Conservation (phyloP, 2,113 vertebrate genomes). For the Ovibos moschatus region DNA sequence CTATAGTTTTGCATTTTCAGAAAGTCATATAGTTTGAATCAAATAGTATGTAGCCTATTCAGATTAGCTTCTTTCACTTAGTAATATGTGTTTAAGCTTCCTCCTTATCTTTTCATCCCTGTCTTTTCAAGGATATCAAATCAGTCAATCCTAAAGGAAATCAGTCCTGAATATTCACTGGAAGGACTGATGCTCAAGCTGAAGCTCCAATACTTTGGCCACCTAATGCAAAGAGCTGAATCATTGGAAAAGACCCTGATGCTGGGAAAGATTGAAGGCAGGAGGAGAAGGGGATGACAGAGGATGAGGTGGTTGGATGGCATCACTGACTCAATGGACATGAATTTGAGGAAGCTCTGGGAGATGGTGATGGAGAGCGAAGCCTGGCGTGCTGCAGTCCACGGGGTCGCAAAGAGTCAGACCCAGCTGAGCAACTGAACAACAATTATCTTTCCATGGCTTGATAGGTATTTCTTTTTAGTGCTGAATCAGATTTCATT, state of each 20-base stretch:
- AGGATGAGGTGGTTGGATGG: background rate
- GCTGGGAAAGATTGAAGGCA: background rate
- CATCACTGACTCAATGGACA: background rate
- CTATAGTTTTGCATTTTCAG: background rate
- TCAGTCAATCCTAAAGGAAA: background rate
- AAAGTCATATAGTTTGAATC: background rate
- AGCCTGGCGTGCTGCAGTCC: background rate
- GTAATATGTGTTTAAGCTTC: background rate
- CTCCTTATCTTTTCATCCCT: background rate
- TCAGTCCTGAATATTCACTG: background rate
- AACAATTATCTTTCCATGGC: background rate
- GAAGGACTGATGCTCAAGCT: background rate
- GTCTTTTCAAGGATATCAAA: background rate
- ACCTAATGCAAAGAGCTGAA: rapidly evolving
- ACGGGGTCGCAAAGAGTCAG: rapidly evolving
- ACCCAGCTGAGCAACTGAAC: background rate
- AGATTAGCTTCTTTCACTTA: background rate
- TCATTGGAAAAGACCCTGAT: background rate
- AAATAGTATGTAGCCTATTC: background rate
- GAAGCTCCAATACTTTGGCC: background rate
- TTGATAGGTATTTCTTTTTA: background rate
- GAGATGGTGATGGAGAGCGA: background rate
- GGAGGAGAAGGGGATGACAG: background rate
- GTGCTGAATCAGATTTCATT: background rate
- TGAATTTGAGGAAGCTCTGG: background rate